Evolutionary conservation across 2,113 vertebrate species (phyloP), one percentile per base, ranked within the genome.

Genomic region (Pseudopodoces humilis): DNA sequence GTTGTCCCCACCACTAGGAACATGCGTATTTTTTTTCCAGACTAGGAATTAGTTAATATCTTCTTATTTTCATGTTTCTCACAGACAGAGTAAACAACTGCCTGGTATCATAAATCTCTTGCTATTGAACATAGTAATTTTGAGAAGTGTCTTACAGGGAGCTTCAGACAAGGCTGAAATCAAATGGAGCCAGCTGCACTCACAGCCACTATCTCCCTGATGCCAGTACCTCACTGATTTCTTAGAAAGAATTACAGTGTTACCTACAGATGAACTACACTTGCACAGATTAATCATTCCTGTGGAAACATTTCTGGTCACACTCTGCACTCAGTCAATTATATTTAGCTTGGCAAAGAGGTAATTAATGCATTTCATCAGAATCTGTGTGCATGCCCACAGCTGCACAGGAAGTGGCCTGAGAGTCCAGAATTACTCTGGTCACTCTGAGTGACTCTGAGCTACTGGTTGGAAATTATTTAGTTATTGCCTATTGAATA

Each of bases 181-280:
- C 46, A 65, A 62, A 67, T 4, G 1, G 76, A 7, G 63, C 21
- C 74, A 43, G 67, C 82, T 72, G 85, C 62, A 41, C 15, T 39
- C 0, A 0, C 1, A 1, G 49, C 25, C 6, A 4, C 19, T 20
- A 31, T 41, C 0, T 0, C 2, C 1, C 49, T 4, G 11, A 35
- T 44, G 63, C 64, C 72, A 60, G 41, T 1, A 46, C 35, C 30
- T 50, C 47, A 28, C 5, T 20, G 28, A 44, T 58, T 83, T 56
- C 82, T 44, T 2, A 43, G 84, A 39, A 79, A 86, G 58, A 69
- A 80, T 60, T 64, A n/a, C 49, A 27, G 59, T 27, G 71, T 93
- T 86, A 76, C 75, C 85, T 69, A 52, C 67, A 85, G 67, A 60
- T 68, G 79, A 87, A 27, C 53, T n/a, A 15, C 37, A n/a, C 53